phyloP scores from a whole-genome alignment of 2,113 vertebrate genomes.

The Anhinga rufa region DNA sequence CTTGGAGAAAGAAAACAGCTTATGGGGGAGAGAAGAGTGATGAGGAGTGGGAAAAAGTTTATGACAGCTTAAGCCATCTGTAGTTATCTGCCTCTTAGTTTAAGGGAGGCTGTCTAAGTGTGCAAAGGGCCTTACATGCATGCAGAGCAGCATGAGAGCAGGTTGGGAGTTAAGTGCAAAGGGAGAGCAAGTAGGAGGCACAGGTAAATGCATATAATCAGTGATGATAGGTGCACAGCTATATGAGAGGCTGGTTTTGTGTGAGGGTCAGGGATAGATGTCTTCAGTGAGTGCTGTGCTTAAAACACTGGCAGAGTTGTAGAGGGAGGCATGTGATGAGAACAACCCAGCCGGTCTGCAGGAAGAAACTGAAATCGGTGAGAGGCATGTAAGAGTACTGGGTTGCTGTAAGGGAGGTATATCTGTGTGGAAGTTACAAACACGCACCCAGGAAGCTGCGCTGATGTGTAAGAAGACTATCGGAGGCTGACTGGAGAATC shows the following conservation, averaged over 20 bases:
- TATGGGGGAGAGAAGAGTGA: neutral
- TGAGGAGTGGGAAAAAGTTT: neutral
- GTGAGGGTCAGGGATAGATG: neutral
- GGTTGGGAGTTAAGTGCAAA: neutral
- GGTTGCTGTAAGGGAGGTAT: neutral
- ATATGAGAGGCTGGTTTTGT: neutral
- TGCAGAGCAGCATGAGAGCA: neutral
- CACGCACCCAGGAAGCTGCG: fast-evolving
- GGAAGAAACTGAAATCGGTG: neutral
- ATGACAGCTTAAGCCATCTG: neutral
- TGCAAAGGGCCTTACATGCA: neutral
- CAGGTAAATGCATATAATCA: neutral
- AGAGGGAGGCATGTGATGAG: neutral
- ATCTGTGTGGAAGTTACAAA: neutral
- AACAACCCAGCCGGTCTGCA: neutral
- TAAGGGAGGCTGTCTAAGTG: neutral
- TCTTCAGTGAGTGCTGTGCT: neutral
- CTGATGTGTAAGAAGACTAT: neutral
- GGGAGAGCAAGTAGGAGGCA: neutral
- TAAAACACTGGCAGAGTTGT: neutral
- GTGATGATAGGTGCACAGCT: neutral
- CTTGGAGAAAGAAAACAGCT: neutral
- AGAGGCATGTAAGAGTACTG: neutral
- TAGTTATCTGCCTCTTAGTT: neutral
- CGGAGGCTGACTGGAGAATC: neutral